Evolutionary conservation across 2,113 vertebrate genomes (phyloP).

Genomic region (Speoplatyrhinus poulsoni): DNA sequence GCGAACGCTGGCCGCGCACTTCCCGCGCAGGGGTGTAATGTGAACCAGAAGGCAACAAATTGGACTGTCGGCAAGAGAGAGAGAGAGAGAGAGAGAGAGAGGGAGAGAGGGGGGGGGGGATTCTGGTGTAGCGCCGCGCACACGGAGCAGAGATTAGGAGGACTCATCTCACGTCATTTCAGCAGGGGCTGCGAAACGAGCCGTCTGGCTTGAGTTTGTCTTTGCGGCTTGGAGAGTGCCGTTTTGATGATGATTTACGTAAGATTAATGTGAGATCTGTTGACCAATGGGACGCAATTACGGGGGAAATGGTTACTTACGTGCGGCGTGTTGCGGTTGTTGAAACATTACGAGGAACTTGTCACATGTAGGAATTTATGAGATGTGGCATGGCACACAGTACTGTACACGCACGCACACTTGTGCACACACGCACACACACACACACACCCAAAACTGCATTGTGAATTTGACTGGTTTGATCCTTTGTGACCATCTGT

Average conservation of each 20-base stretch:
- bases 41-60: constrained; percentile 66
- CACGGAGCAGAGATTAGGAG: constrained; percentile 32
- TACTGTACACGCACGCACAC: neutral
- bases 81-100: constrained; percentile 26
- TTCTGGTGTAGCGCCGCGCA: constrained; percentile 20
- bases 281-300: constrained; percentile 1
- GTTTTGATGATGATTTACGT: constrained; percentile 13
- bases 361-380: neutral
- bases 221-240: neutral
- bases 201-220: constrained; percentile 13
- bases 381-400: neutral
- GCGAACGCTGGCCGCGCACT: constrained; percentile 8
- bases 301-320: constrained; percentile 18
- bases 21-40: constrained; percentile 50
- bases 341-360: neutral
- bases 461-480: constrained; percentile 44
- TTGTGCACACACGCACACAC: neutral
- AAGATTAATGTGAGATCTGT: constrained; percentile 14
- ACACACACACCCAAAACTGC: constrained; percentile 21
- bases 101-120: constrained; percentile 12
- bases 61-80: constrained; percentile 45
- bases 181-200: constrained; percentile 2
- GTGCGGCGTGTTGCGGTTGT: neutral
- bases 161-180: constrained; percentile 11
- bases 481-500: constrained; percentile 58